Evolutionary conservation across 2,888 invertebrate species (phyloP), one percentile per base, ranked within the genome.

Genomic region (Heliconius erato): DNA sequence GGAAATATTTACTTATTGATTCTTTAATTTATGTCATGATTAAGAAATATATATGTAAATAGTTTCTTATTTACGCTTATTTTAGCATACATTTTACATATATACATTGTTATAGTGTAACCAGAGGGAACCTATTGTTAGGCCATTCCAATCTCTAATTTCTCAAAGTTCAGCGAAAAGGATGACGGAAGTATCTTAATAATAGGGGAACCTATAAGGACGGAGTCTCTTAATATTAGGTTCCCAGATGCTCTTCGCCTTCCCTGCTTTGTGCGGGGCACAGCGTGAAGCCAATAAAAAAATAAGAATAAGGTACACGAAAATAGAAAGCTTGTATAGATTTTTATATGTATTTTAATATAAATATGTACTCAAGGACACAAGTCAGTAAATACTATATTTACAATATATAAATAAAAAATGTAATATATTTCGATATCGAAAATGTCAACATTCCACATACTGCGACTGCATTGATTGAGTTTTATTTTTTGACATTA

Each of bases 381-480:
- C 49, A 28, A 72, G 28, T 49, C 44, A 7, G 44, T 40, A 11
- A 40, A 40, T 40, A 40, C 11, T 11, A 40, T 11, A 11, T 40
- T 40, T 11, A 40, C 40, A 40, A 40, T 40, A 63, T 63, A 76
- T 23, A 63, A 35, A 76, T n/a, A 76, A n/a, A 59, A 35, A 74
- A 59, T 35, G n/a, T 14, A n/a, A 74, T 59, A 74, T 74, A 28
- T 54, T 14, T 59, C 4, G 32, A 12, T 59, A 23, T 11, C 5
- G 3, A 54, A 71, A 59, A 74, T 32, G 59, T 74, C 28, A 59
- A 74, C 74, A 74, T 74, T 74, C 79, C 74, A 82, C 69, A 49
- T 49, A 71, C 74, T 63, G 83, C 79, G 81, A 82, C 81, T 35
- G 71, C n/a, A 59, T 74, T n/a, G 74, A 59, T 74, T 74, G 59